Evolutionary conservation across 2,797 vertebrate species (phyloP).

Genomic region (Sciurus vulgaris): DNA sequence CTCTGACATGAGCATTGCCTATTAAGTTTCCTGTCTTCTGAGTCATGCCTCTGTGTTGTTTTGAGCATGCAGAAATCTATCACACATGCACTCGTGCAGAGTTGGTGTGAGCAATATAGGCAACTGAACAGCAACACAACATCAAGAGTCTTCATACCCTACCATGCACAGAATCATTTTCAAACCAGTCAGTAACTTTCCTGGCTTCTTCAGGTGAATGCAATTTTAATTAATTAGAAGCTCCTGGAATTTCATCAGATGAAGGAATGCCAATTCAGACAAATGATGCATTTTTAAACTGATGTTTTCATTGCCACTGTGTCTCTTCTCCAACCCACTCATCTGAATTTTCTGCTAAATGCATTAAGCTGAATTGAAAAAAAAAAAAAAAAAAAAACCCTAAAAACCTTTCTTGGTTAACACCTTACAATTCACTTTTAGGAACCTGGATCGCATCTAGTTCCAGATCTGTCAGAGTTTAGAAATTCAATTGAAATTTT

Average conservation of each 20-base stretch:
- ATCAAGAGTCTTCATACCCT: background rate
- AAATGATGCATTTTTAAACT: background rate
- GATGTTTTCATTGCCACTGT: background rate
- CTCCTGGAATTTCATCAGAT: background rate
- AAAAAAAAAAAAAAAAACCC: no score
- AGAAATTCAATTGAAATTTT: background rate
- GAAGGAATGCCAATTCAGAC: background rate
- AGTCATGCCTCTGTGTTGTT: background rate
- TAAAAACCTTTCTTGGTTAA: background rate
- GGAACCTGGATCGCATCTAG: background rate
- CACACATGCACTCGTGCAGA: rapidly evolving
- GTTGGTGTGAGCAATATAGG: background rate
- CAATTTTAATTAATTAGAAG: background rate
- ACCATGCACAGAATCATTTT: background rate
- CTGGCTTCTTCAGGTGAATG: background rate
- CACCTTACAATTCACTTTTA: background rate
- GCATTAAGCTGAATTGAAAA: background rate
- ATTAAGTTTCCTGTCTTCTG: background rate
- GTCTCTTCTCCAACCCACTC: background rate
- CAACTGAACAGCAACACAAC: background rate
- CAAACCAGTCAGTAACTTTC: background rate
- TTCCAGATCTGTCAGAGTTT: background rate
- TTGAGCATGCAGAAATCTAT: background rate
- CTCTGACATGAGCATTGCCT: background rate
- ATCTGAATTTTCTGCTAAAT: background rate